A percentile compares a stretch with the other conserved stretches of the same genome.
phyloP scores from a whole-genome alignment of 1,140 invertebrate species.

The Cyphomyrmex costatus region DNA sequence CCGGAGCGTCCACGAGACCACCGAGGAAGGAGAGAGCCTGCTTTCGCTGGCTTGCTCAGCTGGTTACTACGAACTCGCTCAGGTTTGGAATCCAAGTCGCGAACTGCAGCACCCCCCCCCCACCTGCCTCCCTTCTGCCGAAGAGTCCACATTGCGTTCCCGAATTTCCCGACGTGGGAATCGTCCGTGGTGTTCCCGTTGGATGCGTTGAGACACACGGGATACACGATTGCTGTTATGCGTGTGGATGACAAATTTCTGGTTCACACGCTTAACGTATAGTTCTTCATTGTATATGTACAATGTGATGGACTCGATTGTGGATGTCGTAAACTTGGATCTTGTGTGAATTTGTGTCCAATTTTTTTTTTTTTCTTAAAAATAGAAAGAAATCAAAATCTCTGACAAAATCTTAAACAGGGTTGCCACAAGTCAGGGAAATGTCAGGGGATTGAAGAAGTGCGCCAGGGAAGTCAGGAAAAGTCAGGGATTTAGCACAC shows the following conservation, averaged over 20 bases:
- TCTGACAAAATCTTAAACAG: no score
- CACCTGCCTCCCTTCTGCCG: no score
- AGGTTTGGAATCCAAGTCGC: constrained; percentile 89
- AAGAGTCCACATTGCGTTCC: no score
- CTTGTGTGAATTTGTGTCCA: neutral
- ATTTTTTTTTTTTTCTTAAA: neutral
- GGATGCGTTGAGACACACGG: neutral
- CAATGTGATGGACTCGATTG: neutral
- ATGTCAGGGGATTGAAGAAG: no score
- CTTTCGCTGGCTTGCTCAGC: constrained; percentile 97
- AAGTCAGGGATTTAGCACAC: no score
- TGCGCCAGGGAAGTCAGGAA: no score
- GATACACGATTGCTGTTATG: neutral
- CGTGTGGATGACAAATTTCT: constrained; percentile 32
- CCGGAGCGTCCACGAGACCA: constrained; percentile 95
- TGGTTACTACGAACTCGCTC: constrained; percentile 97
- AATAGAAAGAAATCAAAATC: no score
- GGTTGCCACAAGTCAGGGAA: no score
- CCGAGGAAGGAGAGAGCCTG: constrained; percentile 96
- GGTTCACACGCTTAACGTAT: constrained; percentile 33
- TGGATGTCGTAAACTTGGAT: neutral
- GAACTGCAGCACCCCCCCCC: no score
- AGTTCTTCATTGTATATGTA: no score
- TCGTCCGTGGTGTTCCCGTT: neutral
- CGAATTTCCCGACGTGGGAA: no score